Base-by-base conservation (phyloP, 1,140 invertebrate species). In the Drosophila kepulauana region DNA sequence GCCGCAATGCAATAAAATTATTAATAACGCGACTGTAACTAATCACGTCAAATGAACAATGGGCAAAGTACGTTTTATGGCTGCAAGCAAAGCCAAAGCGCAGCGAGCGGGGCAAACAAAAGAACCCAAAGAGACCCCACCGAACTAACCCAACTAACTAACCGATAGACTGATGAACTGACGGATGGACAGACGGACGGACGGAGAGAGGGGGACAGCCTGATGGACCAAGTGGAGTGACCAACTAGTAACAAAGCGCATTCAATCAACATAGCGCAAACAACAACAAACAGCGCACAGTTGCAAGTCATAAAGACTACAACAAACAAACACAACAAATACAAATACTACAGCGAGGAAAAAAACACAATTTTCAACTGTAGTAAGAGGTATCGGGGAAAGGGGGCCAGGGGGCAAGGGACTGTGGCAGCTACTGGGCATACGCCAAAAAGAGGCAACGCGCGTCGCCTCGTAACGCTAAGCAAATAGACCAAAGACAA, bases 301-400 rank as follows among this genome's bases (percentile, higher is more conserved):
- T 87, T 88, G 84, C 84, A 88, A 88, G 84, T 87, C 84, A 87
- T 88, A 87, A 88, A 82, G 79, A 80, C 73, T 80, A 77, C 82
- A 82, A 79, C 82, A 87, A 73, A 67, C 78, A 85, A 56, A 41
- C 82, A 75, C 59, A 25, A 58, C 38, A 58, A 51, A 84, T 72
- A 59, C 72, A 65, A 72, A 72, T 68, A 59, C 65, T 48, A 30
- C 56, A 43, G 15, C 56, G n/a, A 51, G 59, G 51, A 80, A 64
- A 58, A 41, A 13, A 7, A 67, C 38, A 57, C 38, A 72, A 41
- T 16, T 49, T 52, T 30, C 28, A 54, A 16, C 13, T 5, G 45
- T 15, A 6, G 15, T 48, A 11, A 25, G 7, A n/a, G 11, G 3
- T 0, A 43, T 3, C 0, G 20, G 35, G 35, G 7, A 38, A 38